Evolutionary conservation across 2,888 invertebrate genomes (phyloP).

Genomic region (Chloroclysta siterata): DNA sequence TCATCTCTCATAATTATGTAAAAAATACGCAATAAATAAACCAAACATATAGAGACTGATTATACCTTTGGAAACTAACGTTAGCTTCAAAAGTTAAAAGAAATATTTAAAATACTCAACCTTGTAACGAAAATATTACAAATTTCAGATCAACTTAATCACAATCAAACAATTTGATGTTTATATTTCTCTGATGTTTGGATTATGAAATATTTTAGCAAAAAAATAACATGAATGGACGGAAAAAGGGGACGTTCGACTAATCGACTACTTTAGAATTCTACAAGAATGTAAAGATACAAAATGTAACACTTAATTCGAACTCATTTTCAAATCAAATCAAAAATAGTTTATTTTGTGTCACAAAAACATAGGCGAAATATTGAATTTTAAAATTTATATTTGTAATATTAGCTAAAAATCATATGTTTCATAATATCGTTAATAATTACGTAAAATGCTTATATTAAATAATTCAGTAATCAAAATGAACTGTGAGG

Average conservation of each 20-base stretch:
- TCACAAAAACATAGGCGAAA: no score
- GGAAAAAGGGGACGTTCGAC: not conserved
- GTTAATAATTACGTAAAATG: no score
- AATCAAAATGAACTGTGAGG: no score
- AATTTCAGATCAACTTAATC: conserved; percentile 11
- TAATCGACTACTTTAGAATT: not conserved
- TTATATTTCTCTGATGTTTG: conserved; percentile 9
- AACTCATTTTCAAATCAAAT: no score
- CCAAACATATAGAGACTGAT: conserved; percentile 6
- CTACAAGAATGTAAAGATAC: no score
- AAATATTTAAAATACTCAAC: conserved; percentile 5
- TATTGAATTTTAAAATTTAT: no score
- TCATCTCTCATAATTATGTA: not conserved
- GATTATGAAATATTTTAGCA: conserved; percentile 10
- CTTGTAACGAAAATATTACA: conserved; percentile 10
- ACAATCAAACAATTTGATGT: conserved; percentile 15
- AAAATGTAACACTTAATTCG: no score
- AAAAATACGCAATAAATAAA: conserved; percentile 2
- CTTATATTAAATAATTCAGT: no score
- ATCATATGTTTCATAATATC: no score
- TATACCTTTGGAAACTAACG: conserved; percentile 5
- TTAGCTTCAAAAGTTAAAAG: conserved; percentile 8
- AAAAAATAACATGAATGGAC: conserved; percentile 5
- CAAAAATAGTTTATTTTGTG: no score
- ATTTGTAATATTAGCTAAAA: no score